Conservation (phyloP, 2,888 invertebrate species). For the Helleia helle region DNA sequence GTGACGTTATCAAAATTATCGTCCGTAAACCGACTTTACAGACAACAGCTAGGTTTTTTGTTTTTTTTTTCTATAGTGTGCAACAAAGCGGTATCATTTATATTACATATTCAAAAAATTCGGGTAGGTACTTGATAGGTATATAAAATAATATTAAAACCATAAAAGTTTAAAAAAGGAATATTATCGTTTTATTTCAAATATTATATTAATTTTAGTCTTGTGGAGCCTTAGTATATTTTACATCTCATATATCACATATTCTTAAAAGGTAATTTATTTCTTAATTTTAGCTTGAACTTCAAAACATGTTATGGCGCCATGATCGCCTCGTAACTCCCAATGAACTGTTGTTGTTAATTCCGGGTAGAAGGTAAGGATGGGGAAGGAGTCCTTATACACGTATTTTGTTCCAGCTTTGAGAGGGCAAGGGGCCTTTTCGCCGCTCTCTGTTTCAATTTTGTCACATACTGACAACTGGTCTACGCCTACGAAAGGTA, state of each 20-base stretch:
- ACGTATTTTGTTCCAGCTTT: constrained; percentile 78
- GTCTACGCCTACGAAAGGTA: constrained; percentile 87
- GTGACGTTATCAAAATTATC: too few species aligned
- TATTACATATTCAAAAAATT: too few species aligned
- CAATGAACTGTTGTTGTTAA: constrained; percentile 76
- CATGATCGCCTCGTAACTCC: constrained; percentile 62
- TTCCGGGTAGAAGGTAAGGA: constrained; percentile 66
- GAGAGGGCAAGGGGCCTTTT: constrained; percentile 78
- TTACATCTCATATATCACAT: too few species aligned
- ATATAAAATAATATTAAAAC: background rate
- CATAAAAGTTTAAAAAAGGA: background rate
- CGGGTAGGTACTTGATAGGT: too few species aligned
- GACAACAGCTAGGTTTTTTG: too few species aligned
- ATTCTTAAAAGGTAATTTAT: background rate
- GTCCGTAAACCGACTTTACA: too few species aligned
- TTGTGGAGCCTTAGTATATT: too few species aligned
- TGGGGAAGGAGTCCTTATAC: constrained; percentile 78
- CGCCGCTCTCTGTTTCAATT: constrained; percentile 72
- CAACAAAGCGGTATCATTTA: too few species aligned
- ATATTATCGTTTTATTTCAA: background rate
- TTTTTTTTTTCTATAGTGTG: too few species aligned
- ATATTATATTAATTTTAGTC: background rate
- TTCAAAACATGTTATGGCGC: constrained; percentile 77
- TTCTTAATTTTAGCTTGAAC: constrained; percentile 76
- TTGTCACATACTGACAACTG: constrained; percentile 79